These are phyloP conservation scores for Sciurus vulgaris DNA, from an alignment of 2,797 vertebrate genomes.

Conservation along the genomic window DNA sequence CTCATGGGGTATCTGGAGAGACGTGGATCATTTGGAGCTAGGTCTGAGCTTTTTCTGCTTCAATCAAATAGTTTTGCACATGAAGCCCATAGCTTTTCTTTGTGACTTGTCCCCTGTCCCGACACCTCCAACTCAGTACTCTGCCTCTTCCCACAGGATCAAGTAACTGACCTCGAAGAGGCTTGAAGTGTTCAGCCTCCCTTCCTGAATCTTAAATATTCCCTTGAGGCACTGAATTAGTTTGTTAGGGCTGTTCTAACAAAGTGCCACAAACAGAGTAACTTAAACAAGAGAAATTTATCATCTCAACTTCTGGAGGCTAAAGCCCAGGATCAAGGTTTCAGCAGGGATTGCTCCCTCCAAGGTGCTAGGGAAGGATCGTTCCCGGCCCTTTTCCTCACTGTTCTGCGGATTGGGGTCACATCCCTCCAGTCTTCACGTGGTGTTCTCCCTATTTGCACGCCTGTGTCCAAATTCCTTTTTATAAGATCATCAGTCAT, in stretches of 20 bases:
- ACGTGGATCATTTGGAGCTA: not conserved
- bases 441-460: not conserved
- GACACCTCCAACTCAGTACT: not conserved
- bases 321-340: not conserved
- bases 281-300: not conserved
- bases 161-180: not conserved
- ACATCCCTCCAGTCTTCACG: not conserved
- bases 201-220: not conserved
- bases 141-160: not conserved
- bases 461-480: not conserved
- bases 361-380: accelerated
- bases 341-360: not conserved
- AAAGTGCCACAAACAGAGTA: not conserved
- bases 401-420: not conserved
- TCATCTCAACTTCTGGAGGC: not conserved
- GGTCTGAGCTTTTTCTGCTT: not conserved
- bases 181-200: not conserved
- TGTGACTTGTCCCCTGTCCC: not conserved
- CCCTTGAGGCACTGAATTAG: not conserved
- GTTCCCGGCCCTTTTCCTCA: not conserved
- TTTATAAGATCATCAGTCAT: not conserved
- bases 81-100: not conserved
- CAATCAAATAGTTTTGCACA: not conserved
- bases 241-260: not conserved
- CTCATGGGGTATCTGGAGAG: not conserved